Percentiles rank a stretch among this genome's conserved stretches.
phyloP scores from a whole-genome alignment of 1,140 invertebrate species.

The Macrostomum lignano region DNA sequence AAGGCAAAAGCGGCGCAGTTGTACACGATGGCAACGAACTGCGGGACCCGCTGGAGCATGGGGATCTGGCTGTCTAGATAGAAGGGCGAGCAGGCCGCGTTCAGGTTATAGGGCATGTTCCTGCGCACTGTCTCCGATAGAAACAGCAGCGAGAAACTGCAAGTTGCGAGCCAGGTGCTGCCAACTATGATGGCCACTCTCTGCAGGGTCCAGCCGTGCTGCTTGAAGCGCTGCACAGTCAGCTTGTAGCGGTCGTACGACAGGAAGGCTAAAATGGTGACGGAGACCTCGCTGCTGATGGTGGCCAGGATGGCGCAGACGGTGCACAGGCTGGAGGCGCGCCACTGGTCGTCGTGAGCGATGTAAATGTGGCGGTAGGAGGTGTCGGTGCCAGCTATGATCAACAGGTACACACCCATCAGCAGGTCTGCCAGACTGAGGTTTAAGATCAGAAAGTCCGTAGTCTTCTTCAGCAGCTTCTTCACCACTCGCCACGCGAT shows the following conservation, averaged over 20 bases:
- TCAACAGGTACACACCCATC: slow-evolving; percentile 15
- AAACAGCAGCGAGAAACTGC: too few species aligned
- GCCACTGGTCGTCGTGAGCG: slow-evolving; percentile 12
- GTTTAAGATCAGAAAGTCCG: slow-evolving; percentile 11
- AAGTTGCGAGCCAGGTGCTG: slow-evolving; percentile 9
- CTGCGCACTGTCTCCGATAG: too few species aligned
- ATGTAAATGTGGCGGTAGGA: slow-evolving; percentile 12
- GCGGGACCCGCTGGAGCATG: too few species aligned
- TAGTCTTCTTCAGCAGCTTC: slow-evolving; percentile 1
- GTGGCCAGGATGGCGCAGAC: slow-evolving; percentile 12
- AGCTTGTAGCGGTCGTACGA: slow-evolving; percentile 12
- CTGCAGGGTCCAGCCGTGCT: slow-evolving; percentile 5
- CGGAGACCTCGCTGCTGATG: slow-evolving; percentile 12
- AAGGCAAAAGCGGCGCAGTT: slow-evolving; percentile 27
- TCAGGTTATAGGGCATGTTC: too few species aligned
- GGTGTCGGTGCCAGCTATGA: slow-evolving; percentile 13
- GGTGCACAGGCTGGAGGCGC: slow-evolving; percentile 10
- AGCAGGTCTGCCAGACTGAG: slow-evolving; percentile 13
- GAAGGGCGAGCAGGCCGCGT: too few species aligned
- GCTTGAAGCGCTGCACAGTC: slow-evolving; percentile 11
- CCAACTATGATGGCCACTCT: slow-evolving; percentile 4
- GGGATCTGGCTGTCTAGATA: too few species aligned
- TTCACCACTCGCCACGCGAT: slow-evolving; percentile 8
- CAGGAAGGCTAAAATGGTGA: slow-evolving; percentile 12
- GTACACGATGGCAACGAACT: slow-evolving; percentile 22